Evolutionary conservation across 2,888 invertebrate species (phyloP).

Genomic region (Torymus auratus): DNA sequence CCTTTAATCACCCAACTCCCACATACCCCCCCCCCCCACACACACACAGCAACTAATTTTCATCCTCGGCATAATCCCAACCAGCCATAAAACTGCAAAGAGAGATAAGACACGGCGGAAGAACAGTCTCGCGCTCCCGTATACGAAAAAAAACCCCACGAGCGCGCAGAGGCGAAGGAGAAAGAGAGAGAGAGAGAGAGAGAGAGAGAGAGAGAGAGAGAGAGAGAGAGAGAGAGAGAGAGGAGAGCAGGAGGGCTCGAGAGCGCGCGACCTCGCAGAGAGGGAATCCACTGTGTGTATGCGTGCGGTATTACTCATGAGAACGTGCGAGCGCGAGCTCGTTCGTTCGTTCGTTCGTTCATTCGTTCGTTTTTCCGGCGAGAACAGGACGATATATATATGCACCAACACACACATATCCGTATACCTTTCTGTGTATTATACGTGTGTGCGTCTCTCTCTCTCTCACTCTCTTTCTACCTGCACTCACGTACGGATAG

Average conservation of each 20-base stretch:
- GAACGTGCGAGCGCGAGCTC: slow-evolving; percentile 42
- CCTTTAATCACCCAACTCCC: no score
- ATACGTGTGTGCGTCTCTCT: not conserved
- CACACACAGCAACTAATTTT: slow-evolving; percentile 13
- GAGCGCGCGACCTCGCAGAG: slow-evolving; percentile 23
- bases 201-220: slow-evolving; percentile 20
- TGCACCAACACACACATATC: no score
- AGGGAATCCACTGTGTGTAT: slow-evolving; percentile 15
- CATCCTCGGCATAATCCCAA: slow-evolving; percentile 5
- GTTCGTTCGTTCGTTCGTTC: no score
- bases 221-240: no score
- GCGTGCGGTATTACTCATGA: slow-evolving; percentile 48
- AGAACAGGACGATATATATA: slow-evolving; percentile 6
- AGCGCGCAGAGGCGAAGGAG: slow-evolving; percentile 15
- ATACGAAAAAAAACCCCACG: not conserved
- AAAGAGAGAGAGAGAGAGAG: slow-evolving; percentile 17
- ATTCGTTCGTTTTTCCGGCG: slow-evolving; percentile 37
- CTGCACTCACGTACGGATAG: no score
- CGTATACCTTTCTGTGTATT: not conserved
- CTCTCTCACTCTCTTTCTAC: no score
- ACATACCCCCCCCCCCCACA: no score
- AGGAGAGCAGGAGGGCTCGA: slow-evolving; percentile 4
- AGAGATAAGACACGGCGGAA: slow-evolving; percentile 33
- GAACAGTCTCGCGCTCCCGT: not conserved
- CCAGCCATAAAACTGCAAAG: slow-evolving; percentile 44